Evolutionary conservation across 1,140 invertebrate species (phyloP).

Genomic region (Anthonomus grandis): DNA sequence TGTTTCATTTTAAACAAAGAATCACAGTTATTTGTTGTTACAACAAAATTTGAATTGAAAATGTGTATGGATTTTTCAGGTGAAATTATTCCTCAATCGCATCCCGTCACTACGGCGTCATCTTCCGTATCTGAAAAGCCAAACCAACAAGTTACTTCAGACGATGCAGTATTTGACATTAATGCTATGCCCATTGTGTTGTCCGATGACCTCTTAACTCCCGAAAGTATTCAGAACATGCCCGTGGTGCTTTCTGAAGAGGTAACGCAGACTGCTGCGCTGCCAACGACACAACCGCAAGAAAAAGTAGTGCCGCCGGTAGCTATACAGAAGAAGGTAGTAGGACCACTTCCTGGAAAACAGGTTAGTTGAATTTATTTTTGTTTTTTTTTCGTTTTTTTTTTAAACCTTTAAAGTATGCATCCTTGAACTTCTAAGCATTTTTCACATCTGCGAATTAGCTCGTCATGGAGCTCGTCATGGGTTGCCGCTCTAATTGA

Average conservation of each 20-base stretch:
- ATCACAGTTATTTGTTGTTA: too few relatives aligned
- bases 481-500: too few relatives aligned
- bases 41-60: too few relatives aligned
- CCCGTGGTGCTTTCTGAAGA: slow-evolving; percentile 55
- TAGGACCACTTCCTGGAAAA: slow-evolving; percentile 1
- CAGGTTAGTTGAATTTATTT: slow-evolving; percentile 2
- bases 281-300: neutral
- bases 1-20: too few relatives aligned
- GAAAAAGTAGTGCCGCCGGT: neutral
- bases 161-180: slow-evolving; percentile 66
- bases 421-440: too few relatives aligned
- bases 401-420: too few relatives aligned
- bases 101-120: neutral
- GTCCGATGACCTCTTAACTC: slow-evolving; percentile 61
- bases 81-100: slow-evolving; percentile 13
- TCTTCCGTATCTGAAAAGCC: neutral
- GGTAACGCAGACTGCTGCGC: neutral
- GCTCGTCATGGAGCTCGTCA: too few relatives aligned
- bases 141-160: slow-evolving; percentile 42
- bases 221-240: slow-evolving; percentile 63
- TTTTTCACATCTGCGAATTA: too few relatives aligned
- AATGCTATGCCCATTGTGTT: slow-evolving; percentile 71
- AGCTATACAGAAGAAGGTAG: slow-evolving; percentile 3
- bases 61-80: slow-evolving; percentile 1
- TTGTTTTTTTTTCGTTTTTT: too few relatives aligned